Evolutionary conservation across 2,797 vertebrate genomes (phyloP).

Genomic region (Knipowitschia caucasica): DNA sequence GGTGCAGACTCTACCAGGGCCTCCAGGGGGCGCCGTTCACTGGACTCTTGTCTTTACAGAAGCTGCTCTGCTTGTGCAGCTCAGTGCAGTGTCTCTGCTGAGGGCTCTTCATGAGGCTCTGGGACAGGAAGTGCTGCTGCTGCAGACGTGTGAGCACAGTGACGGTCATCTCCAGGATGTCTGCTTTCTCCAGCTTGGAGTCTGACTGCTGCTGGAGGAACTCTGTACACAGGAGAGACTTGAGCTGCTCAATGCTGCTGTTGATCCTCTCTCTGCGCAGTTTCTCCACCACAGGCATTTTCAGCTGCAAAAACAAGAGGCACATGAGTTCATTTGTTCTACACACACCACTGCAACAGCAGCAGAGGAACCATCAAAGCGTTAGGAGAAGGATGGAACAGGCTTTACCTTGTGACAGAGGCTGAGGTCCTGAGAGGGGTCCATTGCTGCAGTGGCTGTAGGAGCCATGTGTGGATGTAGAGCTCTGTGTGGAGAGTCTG

Average conservation of each 20-base stretch:
- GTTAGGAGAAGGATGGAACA: not conserved
- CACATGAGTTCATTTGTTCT: conserved; percentile 22
- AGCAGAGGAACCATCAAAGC: not conserved
- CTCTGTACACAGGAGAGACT: conserved; percentile 65
- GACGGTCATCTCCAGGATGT: conserved; percentile 33
- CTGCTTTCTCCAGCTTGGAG: conserved; percentile 53
- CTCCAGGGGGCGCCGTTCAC: conserved; percentile 51
- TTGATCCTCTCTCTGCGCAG: conserved; percentile 69
- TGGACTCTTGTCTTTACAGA: conserved; percentile 41
- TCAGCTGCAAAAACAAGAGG: conserved; percentile 61
- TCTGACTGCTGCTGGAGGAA: conserved; percentile 67
- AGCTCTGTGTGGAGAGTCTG: conserved; percentile 57
- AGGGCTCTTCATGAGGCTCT: conserved; percentile 30
- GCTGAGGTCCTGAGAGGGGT: conserved; percentile 51
- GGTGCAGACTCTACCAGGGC: conserved; percentile 55
- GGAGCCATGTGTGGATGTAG: conserved; percentile 71
- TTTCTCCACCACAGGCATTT: conserved; percentile 81
- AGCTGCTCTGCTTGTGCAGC: conserved; percentile 29
- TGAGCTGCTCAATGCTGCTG: conserved; percentile 65
- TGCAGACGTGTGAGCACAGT: conserved; percentile 20
- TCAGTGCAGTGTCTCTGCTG: conserved; percentile 47
- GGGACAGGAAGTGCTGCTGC: conserved; percentile 31
- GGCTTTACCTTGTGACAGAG: conserved; percentile 65
- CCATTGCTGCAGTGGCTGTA: conserved; percentile 48
- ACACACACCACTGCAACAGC: not conserved